Percentiles rank a stretch among this genome's conserved stretches.
phyloP scores from a whole-genome alignment of 2,797 vertebrate genomes.

The Leuciscus waleckii region DNA sequence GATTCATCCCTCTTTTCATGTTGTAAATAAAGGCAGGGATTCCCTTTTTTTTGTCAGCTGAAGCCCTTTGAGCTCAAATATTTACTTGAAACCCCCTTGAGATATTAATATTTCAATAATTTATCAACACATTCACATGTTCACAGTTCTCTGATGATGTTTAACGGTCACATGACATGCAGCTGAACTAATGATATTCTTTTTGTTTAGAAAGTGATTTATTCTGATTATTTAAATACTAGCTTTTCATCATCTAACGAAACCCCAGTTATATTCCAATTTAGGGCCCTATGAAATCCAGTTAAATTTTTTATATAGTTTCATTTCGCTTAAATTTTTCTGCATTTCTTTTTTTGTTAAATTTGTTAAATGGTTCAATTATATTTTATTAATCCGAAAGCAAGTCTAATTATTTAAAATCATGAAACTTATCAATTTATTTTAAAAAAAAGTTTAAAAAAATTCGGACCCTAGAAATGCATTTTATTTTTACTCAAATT shows the following conservation, averaged over 20 bases:
- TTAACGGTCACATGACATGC: background rate
- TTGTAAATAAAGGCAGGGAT: background rate
- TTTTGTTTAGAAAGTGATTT: background rate
- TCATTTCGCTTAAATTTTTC: no score
- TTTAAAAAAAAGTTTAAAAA: no score
- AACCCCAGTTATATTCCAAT: background rate
- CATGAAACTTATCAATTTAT: background rate
- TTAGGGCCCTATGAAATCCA: no score
- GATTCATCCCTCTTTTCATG: background rate
- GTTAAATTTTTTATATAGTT: no score
- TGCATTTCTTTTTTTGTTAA: no score
- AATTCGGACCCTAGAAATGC: rapidly evolving
- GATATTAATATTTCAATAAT: background rate
- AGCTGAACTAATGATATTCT: background rate
- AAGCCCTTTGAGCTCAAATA: background rate
- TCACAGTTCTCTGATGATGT: background rate
- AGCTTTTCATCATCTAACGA: background rate
- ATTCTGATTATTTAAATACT: background rate
- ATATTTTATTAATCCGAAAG: background rate
- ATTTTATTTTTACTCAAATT: no score
- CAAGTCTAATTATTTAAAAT: background rate
- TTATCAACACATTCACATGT: background rate
- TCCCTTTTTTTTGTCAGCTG: background rate
- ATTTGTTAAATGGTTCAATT: no score
- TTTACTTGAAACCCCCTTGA: background rate